Conservation (phyloP, 2,797 vertebrate genomes). For the Etheostoma perlongum region DNA sequence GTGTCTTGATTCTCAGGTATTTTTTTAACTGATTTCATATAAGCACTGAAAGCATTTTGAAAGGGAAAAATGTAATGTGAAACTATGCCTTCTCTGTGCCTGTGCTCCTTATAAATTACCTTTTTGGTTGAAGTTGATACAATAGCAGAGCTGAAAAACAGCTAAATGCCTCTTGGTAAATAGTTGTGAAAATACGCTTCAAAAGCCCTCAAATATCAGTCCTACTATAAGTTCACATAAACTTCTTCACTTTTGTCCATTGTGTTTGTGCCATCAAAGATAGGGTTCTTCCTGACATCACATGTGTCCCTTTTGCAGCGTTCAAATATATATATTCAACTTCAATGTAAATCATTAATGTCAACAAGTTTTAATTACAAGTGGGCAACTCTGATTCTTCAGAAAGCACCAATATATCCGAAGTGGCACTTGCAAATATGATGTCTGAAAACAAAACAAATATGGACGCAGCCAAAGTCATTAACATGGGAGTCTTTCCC, state of each 20-base stretch:
- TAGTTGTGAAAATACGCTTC: too few relatives aligned
- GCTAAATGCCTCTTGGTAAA: background rate
- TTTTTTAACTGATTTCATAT: background rate
- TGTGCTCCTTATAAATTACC: background rate
- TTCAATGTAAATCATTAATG: background rate
- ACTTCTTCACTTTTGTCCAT: background rate
- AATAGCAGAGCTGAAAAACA: background rate
- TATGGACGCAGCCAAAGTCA: background rate
- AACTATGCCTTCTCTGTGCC: background rate
- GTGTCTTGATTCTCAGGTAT: background rate
- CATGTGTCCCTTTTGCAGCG: too few relatives aligned
- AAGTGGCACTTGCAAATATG: too few relatives aligned
- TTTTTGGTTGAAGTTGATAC: background rate
- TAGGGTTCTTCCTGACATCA: background rate
- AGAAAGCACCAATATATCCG: background rate
- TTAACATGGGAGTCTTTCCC: background rate
- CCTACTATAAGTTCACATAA: background rate
- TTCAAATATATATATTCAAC: too few relatives aligned
- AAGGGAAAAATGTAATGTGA: background rate
- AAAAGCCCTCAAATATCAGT: background rate
- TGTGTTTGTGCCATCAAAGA: background rate
- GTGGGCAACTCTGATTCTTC: background rate
- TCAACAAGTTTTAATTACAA: background rate
- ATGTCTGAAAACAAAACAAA: background rate
- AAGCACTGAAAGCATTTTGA: background rate